Base-by-base conservation (phyloP, 2,888 invertebrate genomes). In the Nezara viridula region DNA sequence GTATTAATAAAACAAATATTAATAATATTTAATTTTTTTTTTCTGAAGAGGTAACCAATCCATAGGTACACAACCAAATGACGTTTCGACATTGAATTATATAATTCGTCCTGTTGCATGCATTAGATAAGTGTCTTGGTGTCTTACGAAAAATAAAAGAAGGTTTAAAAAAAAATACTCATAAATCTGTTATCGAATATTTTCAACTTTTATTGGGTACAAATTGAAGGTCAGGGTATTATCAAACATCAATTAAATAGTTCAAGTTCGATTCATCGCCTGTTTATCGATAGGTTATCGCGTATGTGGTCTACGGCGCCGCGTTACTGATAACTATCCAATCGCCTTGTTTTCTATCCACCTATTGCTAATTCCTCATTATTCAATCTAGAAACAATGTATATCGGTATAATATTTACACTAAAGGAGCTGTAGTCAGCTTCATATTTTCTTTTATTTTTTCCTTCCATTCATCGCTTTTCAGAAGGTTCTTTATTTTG, bases 191-290 rank as follows among this genome's bases (percentile, higher is more conserved):
- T 81, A 81, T 81, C 81, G 44, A 44, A 24, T 24, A 6, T 81
- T 44, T 81, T 44, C 24, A 44, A 44, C 44, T 81, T 81, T 77
- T 77, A 77, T 40, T 44, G 77, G 40, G 81, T 44, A 81, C 40
- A 81, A 40, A 81, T 81, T 44, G 81, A 81, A 81, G 81, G 81
- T 44, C n/a, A 44, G 12, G 44, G 24, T n/a, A 40, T 81, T 44
- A 81, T 81, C 81, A 44, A 81, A 81, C n/a, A 40, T 81, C 81
- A 81, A 81, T 81, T 81, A 81, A 44, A 40, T 12, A 81, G 81
- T 81, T 81, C 81, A 81, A 81, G 81, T 81, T 81, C 44, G 44
- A n/a, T n/a, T 81, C 40, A 7, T n/a, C 32, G 66, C 81, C 81
- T 44, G 27, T 66, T 66, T 66, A 66, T 81, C 44, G 24, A 7